Conservation (phyloP, 2,113 vertebrate genomes). For the Chroicocephalus ridibundus region DNA sequence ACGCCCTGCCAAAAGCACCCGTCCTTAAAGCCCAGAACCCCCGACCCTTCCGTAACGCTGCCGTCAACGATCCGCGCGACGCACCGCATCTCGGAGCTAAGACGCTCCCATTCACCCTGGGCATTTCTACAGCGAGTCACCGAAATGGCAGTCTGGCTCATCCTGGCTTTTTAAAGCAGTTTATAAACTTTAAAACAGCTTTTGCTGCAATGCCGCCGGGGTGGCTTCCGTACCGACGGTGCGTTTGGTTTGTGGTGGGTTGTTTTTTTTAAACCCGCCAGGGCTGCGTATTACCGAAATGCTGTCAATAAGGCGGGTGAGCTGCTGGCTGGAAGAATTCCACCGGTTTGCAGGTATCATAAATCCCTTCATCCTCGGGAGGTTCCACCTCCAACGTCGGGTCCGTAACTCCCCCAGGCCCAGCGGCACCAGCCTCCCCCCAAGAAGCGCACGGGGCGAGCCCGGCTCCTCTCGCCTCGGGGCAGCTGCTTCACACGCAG, state of each 20-base stretch:
- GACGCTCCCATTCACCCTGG: background rate
- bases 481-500: background rate
- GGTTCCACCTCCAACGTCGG: fast-evolving
- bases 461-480: background rate
- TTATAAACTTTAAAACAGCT: background rate
- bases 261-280: background rate
- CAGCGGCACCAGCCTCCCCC: background rate
- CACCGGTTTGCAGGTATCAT: background rate
- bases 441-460: background rate
- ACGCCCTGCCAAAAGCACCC: background rate
- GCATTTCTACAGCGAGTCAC: background rate
- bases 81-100: background rate
- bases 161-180: background rate
- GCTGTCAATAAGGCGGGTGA: background rate
- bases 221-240: background rate
- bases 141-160: background rate
- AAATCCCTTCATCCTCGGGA: background rate
- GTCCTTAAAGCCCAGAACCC: background rate
- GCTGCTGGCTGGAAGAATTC: background rate
- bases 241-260: background rate
- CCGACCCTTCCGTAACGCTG: fast-evolving
- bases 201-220: background rate
- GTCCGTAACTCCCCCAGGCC: background rate
- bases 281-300: background rate
- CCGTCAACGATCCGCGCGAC: background rate